A percentile compares a stretch with the other conserved stretches of the same genome.
These are phyloP conservation scores for Crocidura indochinensis DNA, from an alignment of 2,797 vertebrate species.

Conservation along the genomic window DNA sequence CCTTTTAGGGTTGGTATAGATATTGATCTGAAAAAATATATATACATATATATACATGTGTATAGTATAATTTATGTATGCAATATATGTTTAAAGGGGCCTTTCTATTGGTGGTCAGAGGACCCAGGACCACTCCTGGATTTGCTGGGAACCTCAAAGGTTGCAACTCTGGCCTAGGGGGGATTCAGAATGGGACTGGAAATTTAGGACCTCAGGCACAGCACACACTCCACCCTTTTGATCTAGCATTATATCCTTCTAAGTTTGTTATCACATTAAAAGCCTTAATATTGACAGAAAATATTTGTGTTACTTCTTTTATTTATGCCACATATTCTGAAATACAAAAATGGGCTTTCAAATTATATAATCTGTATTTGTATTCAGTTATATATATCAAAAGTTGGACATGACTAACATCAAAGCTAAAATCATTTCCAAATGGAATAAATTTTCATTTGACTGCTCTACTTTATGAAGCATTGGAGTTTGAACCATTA, in stretches of 20 bases:
- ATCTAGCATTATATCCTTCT: background rate
- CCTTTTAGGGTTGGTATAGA: background rate
- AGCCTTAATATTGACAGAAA: background rate
- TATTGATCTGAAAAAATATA: too few species aligned
- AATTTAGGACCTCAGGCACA: too few species aligned
- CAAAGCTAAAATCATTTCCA: slow-evolving; percentile 13
- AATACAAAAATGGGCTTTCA: slow-evolving; percentile 61
- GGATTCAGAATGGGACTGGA: too few species aligned
- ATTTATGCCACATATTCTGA: slow-evolving; percentile 51
- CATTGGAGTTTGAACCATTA: background rate
- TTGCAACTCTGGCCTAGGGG: too few species aligned
- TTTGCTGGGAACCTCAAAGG: too few species aligned
- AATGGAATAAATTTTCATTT: slow-evolving; percentile 12
- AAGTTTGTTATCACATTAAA: background rate
- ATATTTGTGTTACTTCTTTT: slow-evolving; percentile 10
- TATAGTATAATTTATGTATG: too few species aligned
- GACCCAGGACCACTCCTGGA: too few species aligned
- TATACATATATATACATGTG: too few species aligned
- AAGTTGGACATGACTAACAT: slow-evolving; percentile 46
- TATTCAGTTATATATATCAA: slow-evolving; percentile 36
- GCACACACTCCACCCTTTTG: background rate
- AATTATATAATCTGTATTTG: slow-evolving; percentile 39
- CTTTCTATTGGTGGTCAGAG: too few species aligned
- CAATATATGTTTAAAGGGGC: too few species aligned
- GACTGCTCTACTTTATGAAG: background rate